These are phyloP conservation scores for Plodia interpunctella DNA, from an alignment of 1,140 invertebrate species.

Conservation along the genomic window DNA sequence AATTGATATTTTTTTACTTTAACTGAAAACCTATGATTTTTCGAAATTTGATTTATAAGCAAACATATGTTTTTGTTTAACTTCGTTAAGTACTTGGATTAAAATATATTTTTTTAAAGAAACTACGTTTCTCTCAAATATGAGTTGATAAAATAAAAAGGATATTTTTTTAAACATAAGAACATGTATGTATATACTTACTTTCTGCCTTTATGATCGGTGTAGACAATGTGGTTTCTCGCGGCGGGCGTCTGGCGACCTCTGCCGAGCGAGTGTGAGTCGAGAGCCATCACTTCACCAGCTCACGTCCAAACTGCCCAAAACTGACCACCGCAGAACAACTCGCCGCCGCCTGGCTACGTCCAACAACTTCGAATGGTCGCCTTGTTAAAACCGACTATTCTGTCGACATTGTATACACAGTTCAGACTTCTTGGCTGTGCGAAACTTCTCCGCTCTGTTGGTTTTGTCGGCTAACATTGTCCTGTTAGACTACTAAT, in stretches of 20 bases:
- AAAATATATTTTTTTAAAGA: too few relatives aligned
- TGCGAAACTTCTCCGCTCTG: conserved; percentile 51
- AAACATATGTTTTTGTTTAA: too few relatives aligned
- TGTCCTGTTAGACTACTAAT: conserved; percentile 37
- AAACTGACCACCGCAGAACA: conserved; percentile 49
- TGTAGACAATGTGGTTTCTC: conserved; percentile 74
- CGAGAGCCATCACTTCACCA: conserved; percentile 30
- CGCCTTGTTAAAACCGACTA: conserved; percentile 62
- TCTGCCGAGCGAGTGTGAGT: conserved; percentile 50
- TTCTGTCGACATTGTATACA: conserved; percentile 53
- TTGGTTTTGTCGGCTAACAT: conserved; percentile 57
- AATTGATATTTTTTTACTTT: too few relatives aligned
- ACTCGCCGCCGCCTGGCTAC: conserved; percentile 37
- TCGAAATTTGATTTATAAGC: too few relatives aligned
- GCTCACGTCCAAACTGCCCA: conserved; percentile 46
- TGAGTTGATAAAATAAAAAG: too few relatives aligned
- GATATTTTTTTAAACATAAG: too few relatives aligned
- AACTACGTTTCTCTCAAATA: too few relatives aligned
- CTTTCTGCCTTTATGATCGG: conserved; percentile 75
- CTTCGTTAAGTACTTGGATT: too few relatives aligned
- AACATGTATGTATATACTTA: too few relatives aligned
- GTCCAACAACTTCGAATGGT: conserved; percentile 62
- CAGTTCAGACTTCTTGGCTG: conserved; percentile 60
- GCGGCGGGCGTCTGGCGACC: conserved; percentile 49
- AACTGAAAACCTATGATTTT: too few relatives aligned